Evolutionary conservation across 2,888 invertebrate genomes (phyloP).

Genomic region (Tiliacea aurago): DNA sequence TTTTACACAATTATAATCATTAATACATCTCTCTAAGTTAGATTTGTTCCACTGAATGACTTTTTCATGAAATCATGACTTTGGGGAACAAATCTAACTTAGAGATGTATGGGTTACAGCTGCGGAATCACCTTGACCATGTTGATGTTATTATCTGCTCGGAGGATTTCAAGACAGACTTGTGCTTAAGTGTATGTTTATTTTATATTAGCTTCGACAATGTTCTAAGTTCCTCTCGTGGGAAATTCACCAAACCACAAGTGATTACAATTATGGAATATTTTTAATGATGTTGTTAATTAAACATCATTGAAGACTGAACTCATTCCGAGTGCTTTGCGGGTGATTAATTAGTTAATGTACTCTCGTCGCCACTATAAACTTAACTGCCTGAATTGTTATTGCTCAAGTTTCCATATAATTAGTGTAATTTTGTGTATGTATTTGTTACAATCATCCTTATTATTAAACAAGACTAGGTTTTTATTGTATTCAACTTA

Average conservation of each 20-base stretch:
- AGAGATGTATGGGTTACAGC: too few relatives aligned
- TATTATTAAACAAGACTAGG: slow-evolving; percentile 1
- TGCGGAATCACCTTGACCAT: neutral
- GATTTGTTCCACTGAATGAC: too few relatives aligned
- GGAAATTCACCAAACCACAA: slow-evolving; percentile 33
- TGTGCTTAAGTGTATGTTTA: slow-evolving; percentile 22
- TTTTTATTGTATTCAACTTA: neutral
- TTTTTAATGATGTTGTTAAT: slow-evolving; percentile 20
- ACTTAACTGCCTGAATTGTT: slow-evolving; percentile 21
- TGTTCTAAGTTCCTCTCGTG: slow-evolving; percentile 4
- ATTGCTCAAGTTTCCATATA: slow-evolving; percentile 18
- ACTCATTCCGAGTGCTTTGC: slow-evolving; percentile 5
- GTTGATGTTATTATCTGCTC: slow-evolving; percentile 25
- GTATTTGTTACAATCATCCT: slow-evolving; percentile 11
- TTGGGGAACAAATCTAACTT: too few relatives aligned
- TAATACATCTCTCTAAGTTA: too few relatives aligned
- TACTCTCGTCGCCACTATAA: slow-evolving; percentile 12
- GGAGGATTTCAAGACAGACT: slow-evolving; percentile 24
- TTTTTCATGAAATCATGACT: too few relatives aligned
- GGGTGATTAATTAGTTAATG: slow-evolving; percentile 10
- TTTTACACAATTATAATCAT: too few relatives aligned
- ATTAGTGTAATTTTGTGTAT: slow-evolving; percentile 10
- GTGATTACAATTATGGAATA: slow-evolving; percentile 18
- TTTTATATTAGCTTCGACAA: neutral
- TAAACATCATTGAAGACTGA: slow-evolving; percentile 20